phyloP scores from a whole-genome alignment of 1,140 invertebrate genomes.

The Panagrolaimus sp. region DNA sequence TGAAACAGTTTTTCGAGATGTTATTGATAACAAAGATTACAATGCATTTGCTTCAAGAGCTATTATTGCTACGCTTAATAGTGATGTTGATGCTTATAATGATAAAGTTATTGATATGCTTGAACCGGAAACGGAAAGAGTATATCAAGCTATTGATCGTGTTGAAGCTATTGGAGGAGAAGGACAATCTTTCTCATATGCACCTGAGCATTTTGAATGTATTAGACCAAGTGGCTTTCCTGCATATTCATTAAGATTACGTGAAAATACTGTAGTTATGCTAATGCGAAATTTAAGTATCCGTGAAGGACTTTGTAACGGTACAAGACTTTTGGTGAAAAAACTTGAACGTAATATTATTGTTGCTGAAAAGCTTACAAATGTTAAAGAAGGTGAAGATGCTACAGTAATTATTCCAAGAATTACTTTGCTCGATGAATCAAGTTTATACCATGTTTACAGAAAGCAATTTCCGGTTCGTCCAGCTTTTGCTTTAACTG shows the following conservation, averaged over 20 bases:
- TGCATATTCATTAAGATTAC: background rate
- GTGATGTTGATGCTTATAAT: background rate
- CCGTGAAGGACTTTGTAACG: background rate
- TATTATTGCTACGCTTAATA: background rate
- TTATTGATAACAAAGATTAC: too few relatives aligned
- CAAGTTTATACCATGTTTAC: background rate
- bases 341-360: background rate
- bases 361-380: background rate
- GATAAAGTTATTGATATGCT: background rate
- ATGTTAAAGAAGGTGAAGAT: background rate
- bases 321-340: background rate
- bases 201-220: background rate
- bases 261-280: background rate
- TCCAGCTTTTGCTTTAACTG: background rate
- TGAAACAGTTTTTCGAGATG: background rate
- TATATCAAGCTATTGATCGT: background rate
- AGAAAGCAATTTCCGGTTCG: constrained; percentile 9
- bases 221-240: background rate
- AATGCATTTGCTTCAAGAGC: background rate
- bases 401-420: background rate
- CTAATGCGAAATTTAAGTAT: background rate
- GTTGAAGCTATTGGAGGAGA: background rate
- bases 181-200: background rate
- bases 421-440: background rate
- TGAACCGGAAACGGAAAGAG: background rate